Base-by-base conservation (phyloP, 2,797 vertebrate species). In the Gallinago nigripennis region DNA sequence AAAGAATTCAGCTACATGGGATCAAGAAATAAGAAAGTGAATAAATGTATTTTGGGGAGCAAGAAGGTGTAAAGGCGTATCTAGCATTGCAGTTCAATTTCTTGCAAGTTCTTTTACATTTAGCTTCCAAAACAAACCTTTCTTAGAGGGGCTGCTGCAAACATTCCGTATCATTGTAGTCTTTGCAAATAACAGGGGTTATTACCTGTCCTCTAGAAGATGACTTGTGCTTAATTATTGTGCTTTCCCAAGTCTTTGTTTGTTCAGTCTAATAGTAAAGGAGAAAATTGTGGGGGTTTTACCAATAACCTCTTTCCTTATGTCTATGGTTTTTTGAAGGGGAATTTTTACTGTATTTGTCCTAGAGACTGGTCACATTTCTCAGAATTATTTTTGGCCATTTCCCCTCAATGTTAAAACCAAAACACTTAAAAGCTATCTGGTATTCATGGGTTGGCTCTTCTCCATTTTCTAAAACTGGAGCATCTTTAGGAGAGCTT, bases 301-400 rank as follows among this genome's bases (percentile, higher is more conserved):
- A 70, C 71, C 65, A 77, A 16, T 60, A 68, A 53, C 33, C 30
- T 84, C 73, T 80, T 82, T 70, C 64, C 80, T 56, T 68, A 53
- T 57, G 60, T 51, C 51, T 65, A 2, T 51, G 64, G 20, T 48
- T 86, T 54, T 70, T 71, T 71, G 54, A 85, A 71, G 57, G 82
- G 60, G 30, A 61, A 57, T 92, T 94, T 90, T 92, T 88, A 57
- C 65, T 87, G 41, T 50, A 21, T 95, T 93, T 91, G 71, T 78
- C 64, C 60, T 57, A 73, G 28, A 71, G 53, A 54, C 31, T 91
- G 86, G 88, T 86, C 88, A 50, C 48, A 68, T 92, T 95, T 95
- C 92, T 92, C 71, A 88, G 92, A 94, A 87, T 12, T 4, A 16
- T 56, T 94, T 93, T 88, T 68, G 68, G 66, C 54, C 50, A 20